phyloP scores from a whole-genome alignment of 2,797 vertebrate genomes.

The Gymnoscopelus microlampas region DNA sequence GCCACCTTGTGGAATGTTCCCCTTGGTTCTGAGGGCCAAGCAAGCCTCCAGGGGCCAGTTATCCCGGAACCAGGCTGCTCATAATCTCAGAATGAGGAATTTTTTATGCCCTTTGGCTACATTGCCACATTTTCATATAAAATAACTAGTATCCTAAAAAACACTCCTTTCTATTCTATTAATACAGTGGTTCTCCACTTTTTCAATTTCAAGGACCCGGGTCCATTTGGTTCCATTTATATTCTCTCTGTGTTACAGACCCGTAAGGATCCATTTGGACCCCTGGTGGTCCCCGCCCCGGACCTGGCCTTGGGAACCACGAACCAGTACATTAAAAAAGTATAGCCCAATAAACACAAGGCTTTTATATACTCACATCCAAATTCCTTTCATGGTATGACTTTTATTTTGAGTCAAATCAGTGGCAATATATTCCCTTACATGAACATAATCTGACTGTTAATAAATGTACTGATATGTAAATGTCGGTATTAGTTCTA shows the following conservation, averaged over 20 bases:
- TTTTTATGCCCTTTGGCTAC: slow-evolving; percentile 50
- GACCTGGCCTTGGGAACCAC: too few relatives aligned
- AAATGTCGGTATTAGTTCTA: slow-evolving; percentile 19
- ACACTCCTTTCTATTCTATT: too few relatives aligned
- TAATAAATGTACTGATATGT: slow-evolving; percentile 58
- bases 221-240: too few relatives aligned
- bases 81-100: slow-evolving; percentile 62
- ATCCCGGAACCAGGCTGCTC: slow-evolving; percentile 57
- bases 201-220: too few relatives aligned
- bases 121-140: too few relatives aligned
- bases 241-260: too few relatives aligned
- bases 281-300: too few relatives aligned
- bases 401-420: slow-evolving; percentile 40
- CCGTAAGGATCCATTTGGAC: too few relatives aligned
- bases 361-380: slow-evolving; percentile 44
- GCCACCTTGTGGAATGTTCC: slow-evolving; percentile 76
- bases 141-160: too few relatives aligned
- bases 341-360: slow-evolving; percentile 39
- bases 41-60: slow-evolving; percentile 61
- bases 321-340: slow-evolving; percentile 27
- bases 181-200: too few relatives aligned
- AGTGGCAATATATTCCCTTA: slow-evolving; percentile 59
- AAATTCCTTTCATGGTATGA: slow-evolving; percentile 43
- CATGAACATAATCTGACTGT: slow-evolving; percentile 53
- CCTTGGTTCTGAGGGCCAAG: slow-evolving; percentile 31